Percentiles rank a stretch among this genome's conserved stretches.
phyloP scores from a whole-genome alignment of 2,113 vertebrate species.

The Ornithorhynchus anatinus region DNA sequence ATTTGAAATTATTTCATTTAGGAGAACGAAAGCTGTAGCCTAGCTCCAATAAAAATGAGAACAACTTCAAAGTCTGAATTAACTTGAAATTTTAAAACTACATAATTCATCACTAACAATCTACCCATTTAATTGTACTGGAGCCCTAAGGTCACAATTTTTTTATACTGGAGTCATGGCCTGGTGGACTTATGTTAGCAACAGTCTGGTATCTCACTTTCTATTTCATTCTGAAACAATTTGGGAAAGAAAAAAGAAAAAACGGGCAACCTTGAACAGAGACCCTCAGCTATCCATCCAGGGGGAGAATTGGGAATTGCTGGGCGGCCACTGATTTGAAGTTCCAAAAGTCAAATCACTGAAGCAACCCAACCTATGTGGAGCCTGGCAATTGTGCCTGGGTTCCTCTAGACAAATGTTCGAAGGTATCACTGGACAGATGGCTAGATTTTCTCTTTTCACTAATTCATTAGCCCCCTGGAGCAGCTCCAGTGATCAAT shows the following conservation, averaged over 20 bases:
- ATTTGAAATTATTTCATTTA: conserved; percentile 19
- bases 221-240: background rate
- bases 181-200: background rate
- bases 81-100: background rate
- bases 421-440: background rate
- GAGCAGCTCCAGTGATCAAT: background rate
- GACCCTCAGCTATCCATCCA: background rate
- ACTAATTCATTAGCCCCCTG: background rate
- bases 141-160: background rate
- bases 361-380: background rate
- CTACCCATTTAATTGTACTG: background rate
- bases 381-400: background rate
- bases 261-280: background rate
- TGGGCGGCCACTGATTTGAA: background rate
- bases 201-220: background rate
- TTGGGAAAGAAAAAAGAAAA: background rate
- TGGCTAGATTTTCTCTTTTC: background rate
- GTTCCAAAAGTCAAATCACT: rapidly evolving
- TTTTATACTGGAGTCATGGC: background rate
- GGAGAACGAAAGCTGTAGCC: background rate
- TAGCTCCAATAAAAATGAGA: background rate
- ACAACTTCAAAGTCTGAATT: background rate
- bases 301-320: background rate
- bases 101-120: background rate
- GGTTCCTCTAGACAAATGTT: background rate